Evolutionary conservation across 2,888 invertebrate species (phyloP).

Genomic region (Drosophila affinis): DNA sequence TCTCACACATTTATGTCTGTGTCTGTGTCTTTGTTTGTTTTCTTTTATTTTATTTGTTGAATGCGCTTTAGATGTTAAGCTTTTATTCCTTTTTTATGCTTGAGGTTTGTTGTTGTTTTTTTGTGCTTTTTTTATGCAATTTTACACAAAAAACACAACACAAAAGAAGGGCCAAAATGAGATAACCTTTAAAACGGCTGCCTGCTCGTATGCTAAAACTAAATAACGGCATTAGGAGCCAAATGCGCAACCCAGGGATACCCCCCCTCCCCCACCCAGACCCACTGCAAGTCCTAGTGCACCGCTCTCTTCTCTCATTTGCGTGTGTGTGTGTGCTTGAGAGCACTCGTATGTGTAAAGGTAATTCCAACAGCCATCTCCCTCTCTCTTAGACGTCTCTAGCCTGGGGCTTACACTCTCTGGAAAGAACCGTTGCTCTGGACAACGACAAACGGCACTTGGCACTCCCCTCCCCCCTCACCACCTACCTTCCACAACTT

Average conservation of each 20-base stretch:
- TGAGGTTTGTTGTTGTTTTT: slow-evolving; percentile 28
- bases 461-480: slow-evolving; percentile 8
- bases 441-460: slow-evolving; percentile 63
- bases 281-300: slow-evolving; percentile 5
- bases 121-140: slow-evolving; percentile 35
- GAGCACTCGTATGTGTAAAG: background rate
- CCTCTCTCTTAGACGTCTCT: background rate
- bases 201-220: slow-evolving; percentile 74
- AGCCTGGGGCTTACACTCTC: background rate
- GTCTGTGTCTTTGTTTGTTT: slow-evolving; percentile 13
- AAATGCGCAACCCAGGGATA: slow-evolving; percentile 22
- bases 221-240: slow-evolving; percentile 64
- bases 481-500: slow-evolving; percentile 48
- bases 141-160: slow-evolving; percentile 31
- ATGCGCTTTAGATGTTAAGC: slow-evolving; percentile 59
- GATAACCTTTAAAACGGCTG: slow-evolving; percentile 70
- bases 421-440: slow-evolving; percentile 50
- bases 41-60: slow-evolving; percentile 26
- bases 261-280: slow-evolving; percentile 11
- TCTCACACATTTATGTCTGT: background rate
- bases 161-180: slow-evolving; percentile 52
- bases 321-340: slow-evolving; percentile 11
- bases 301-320: background rate
- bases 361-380: background rate
- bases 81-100: slow-evolving; percentile 37